Percentiles rank a stretch among this genome's conserved stretches.
Conservation (phyloP, 1,140 invertebrate species). For the Laupala kohalensis region DNA sequence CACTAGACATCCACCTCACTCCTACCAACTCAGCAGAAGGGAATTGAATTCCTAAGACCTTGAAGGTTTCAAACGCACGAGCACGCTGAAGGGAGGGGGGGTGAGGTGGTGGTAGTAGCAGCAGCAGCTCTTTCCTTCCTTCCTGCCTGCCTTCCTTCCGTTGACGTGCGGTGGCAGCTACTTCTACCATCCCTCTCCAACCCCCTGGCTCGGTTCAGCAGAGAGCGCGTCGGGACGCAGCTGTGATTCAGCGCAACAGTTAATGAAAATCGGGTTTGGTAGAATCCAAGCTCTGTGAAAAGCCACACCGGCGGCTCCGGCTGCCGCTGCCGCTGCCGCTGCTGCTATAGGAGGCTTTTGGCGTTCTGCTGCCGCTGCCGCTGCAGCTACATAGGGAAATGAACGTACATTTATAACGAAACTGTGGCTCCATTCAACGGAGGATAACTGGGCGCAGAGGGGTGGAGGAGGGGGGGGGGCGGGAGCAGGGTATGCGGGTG, state of each 20-base stretch:
- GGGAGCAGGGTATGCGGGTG: background rate
- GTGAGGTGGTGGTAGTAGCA: no score
- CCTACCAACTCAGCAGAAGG: background rate
- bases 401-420: background rate
- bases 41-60: background rate
- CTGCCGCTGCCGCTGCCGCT: no score
- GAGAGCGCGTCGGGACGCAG: background rate
- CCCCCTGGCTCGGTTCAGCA: no score
- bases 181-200: background rate
- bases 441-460: no score
- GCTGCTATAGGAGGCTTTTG: background rate
- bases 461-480: background rate
- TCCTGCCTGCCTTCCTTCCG: no score
- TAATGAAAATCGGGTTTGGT: conserved; percentile 7
- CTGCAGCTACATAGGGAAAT: background rate
- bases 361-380: no score
- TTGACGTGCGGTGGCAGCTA: no score
- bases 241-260: conserved; percentile 7
- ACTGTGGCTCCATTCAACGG: background rate
- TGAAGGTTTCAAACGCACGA: background rate
- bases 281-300: background rate
- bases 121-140: background rate
- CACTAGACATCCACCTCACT: no score
- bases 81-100: no score
- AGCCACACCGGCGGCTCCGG: background rate